Percentiles rank a stretch among this genome's conserved stretches.
These are phyloP conservation scores for Lapara coniferarum DNA, from an alignment of 2,888 invertebrate genomes.

Conservation along the genomic window DNA sequence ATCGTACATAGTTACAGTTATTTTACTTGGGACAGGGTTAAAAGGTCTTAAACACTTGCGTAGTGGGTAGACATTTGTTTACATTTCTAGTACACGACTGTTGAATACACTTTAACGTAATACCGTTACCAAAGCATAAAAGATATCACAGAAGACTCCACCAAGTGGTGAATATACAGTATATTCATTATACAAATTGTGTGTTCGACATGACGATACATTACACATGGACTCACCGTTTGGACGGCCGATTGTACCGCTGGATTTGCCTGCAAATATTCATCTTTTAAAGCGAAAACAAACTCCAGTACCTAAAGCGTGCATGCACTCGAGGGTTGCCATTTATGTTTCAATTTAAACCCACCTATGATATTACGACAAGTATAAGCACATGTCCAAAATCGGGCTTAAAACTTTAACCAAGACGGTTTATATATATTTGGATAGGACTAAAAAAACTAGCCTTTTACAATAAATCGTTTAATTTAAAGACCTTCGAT, in stretches of 20 bases:
- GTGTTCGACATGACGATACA: conserved; percentile 39
- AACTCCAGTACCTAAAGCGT: conserved; percentile 66
- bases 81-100: no score
- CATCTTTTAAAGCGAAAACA: conserved; percentile 73
- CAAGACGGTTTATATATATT: no score
- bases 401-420: no score
- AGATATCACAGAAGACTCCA: conserved; percentile 53
- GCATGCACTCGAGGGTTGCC: conserved; percentile 55
- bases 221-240: conserved; percentile 88
- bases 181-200: conserved; percentile 32
- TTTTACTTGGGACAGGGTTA: no score
- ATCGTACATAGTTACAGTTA: no score
- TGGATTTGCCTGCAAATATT: conserved; percentile 93
- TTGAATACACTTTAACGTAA: conserved; percentile 32
- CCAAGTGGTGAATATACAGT: conserved; percentile 54
- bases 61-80: no score
- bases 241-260: conserved; percentile 96
- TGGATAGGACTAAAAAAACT: no score
- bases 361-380: background rate
- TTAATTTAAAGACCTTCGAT: no score
- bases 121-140: conserved; percentile 29
- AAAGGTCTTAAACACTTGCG: no score
- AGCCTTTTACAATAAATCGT: no score
- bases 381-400: no score
- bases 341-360: conserved; percentile 25